Evolutionary conservation across 2,797 vertebrate genomes (phyloP).

Genomic region (Tympanoctomys barrerae): DNA sequence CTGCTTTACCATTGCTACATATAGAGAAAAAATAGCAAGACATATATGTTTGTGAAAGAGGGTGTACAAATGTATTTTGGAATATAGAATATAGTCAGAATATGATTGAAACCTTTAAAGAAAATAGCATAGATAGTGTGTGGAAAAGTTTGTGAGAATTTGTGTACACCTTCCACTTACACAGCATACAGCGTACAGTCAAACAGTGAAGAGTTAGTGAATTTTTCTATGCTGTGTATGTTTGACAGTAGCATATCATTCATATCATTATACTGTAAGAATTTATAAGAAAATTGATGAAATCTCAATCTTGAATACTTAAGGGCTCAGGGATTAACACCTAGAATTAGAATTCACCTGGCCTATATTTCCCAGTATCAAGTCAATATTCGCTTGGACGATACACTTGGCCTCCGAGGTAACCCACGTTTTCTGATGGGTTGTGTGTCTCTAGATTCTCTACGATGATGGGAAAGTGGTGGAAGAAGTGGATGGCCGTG

Average conservation of each 20-base stretch:
- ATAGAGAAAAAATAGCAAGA: conserved; percentile 6
- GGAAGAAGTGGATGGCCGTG: conserved; percentile 97
- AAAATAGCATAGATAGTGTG: not conserved
- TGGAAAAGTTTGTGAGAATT: not conserved
- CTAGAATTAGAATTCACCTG: not conserved
- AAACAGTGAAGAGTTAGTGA: not conserved
- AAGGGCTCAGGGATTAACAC: not conserved
- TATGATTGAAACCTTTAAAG: not conserved
- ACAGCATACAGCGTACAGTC: not conserved
- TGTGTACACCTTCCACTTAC: not conserved
- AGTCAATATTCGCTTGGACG: not conserved
- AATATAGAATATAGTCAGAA: conserved; percentile 19
- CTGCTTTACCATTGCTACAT: not conserved
- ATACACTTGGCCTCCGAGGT: not conserved
- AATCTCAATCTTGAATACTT: not conserved
- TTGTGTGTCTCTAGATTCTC: conserved; percentile 92
- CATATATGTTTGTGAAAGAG: conserved; percentile 38
- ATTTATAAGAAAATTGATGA: not conserved
- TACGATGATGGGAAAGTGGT: conserved; percentile 98
- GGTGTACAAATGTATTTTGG: not conserved
- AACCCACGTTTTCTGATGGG: conserved; percentile 49
- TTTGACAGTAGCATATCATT: not conserved
- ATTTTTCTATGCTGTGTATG: not conserved
- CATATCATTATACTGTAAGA: not conserved
- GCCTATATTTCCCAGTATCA: not conserved